Base-by-base conservation (phyloP, 2,797 vertebrate genomes). In the Mastacembelus armatus region DNA sequence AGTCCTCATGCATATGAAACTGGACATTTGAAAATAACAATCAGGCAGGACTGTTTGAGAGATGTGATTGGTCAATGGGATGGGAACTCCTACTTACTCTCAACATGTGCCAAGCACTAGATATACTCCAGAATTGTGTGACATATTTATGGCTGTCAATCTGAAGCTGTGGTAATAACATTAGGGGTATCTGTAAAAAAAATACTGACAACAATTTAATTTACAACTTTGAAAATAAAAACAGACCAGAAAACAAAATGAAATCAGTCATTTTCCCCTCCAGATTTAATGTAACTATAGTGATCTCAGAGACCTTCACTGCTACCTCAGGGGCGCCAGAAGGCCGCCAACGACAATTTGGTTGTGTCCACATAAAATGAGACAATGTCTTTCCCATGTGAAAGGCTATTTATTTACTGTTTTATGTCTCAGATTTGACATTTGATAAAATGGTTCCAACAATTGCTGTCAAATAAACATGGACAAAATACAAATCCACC, bases 61-160 rank as follows among this genome's bases (percentile, higher is more conserved):
- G 71, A 79, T 24, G 52, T 74, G 90, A 92, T 90, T 92, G 90
- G 92, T 84, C 84, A 79, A 63, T 24, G 21, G 33, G 71, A 87
- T 42, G 74, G 82, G 79, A 85, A 91, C 88, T 92, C 88, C 88
- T 89, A 84, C 88, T 74, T 67, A 50, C 56, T 77, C 42, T 73
- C 52, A 70, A 76, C 71, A 73, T 84, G 71, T 89, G 83, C 83
- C 78, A 85, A 85, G 52, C 58, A 39, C 71, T 59, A 50, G 33
- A 84, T 75, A 33, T 30, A 75, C 72, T 86, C 74, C 51, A 83
- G 73, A 61, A 71, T 65, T 75, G 66, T 85, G 80, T 81, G 66
- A 84, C 79, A 77, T 54, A 44, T 76, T 85, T 78, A 71, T 67
- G 61, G 65, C 55, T 27, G 35, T 86, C 84, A 82, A 69, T 77